These are phyloP conservation scores for Gila orcuttii DNA, from an alignment of 2,113 vertebrate species.

Conservation along the genomic window DNA sequence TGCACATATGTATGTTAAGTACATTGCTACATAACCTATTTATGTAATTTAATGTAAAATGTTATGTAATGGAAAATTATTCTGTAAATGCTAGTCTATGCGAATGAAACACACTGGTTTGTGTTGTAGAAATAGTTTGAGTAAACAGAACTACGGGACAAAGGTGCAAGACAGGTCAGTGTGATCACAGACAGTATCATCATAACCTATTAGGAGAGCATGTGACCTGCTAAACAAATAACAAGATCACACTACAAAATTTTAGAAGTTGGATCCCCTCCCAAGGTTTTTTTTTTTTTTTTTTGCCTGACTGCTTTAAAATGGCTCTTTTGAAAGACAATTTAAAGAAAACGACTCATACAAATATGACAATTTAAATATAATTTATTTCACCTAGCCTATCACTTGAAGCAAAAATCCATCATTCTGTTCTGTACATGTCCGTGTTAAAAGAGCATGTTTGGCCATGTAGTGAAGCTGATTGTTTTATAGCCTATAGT, in stretches of 20 bases:
- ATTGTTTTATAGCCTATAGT: no score
- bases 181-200: slow-evolving; percentile 68
- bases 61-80: neutral
- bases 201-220: slow-evolving; percentile 56
- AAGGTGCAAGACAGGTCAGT: slow-evolving; percentile 52
- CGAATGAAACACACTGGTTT: neutral
- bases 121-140: neutral
- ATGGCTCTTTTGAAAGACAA: no score
- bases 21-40: neutral
- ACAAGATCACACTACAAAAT: neutral
- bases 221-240: slow-evolving; percentile 41
- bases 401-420: no score
- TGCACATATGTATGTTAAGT: neutral
- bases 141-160: slow-evolving; percentile 43
- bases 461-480: no score
- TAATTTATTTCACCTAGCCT: no score
- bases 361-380: no score
- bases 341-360: no score
- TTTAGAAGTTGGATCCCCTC: no score
- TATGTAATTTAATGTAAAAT: neutral
- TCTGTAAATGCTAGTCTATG: neutral
- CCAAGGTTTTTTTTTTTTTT: no score
- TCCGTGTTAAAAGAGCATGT: no score
- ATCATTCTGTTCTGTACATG: no score
- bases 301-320: no score